Evolutionary conservation across 1,140 invertebrate genomes (phyloP).

Genomic region (Asbolus verrucosus): DNA sequence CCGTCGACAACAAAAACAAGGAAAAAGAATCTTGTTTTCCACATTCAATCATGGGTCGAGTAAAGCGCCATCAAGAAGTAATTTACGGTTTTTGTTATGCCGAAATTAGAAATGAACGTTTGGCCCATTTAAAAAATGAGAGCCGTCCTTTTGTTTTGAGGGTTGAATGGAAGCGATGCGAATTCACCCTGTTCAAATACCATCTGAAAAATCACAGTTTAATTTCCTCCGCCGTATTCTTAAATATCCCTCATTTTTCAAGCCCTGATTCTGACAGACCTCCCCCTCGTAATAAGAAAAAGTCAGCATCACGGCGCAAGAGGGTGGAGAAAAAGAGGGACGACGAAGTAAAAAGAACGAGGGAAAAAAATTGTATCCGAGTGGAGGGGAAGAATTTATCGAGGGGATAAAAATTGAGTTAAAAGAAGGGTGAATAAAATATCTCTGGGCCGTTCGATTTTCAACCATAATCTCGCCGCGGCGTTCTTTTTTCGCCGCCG

Average conservation of each 20-base stretch:
- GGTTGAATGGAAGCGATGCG: conserved; percentile 8
- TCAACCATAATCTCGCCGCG: conserved; percentile 8
- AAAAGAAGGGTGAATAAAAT: conserved; percentile 54
- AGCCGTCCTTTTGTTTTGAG: conserved; percentile 11
- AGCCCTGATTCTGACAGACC: conserved; percentile 50
- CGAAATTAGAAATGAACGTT: too few species aligned
- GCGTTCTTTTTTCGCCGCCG: neutral
- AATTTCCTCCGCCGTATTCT: conserved; percentile 51
- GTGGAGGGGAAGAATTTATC: conserved; percentile 29
- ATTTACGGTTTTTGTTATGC: too few species aligned
- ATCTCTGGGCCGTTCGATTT: conserved; percentile 41
- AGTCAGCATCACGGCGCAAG: conserved; percentile 38
- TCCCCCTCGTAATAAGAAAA: conserved; percentile 50
- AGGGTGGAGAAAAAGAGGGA: conserved; percentile 46
- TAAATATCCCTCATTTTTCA: conserved; percentile 56
- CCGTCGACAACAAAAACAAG: too few species aligned
- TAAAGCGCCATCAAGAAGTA: too few species aligned
- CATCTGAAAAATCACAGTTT: conserved; percentile 52
- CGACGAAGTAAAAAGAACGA: conserved; percentile 47
- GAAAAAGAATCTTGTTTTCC: too few species aligned
- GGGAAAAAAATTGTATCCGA: conserved; percentile 34
- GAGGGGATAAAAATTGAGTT: conserved; percentile 53
- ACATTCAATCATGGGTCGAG: too few species aligned
- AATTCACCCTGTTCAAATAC: conserved; percentile 31
- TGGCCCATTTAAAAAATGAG: too few species aligned